Evolutionary conservation across 2,888 invertebrate species (phyloP).

Genomic region (Nycteola revayana): DNA sequence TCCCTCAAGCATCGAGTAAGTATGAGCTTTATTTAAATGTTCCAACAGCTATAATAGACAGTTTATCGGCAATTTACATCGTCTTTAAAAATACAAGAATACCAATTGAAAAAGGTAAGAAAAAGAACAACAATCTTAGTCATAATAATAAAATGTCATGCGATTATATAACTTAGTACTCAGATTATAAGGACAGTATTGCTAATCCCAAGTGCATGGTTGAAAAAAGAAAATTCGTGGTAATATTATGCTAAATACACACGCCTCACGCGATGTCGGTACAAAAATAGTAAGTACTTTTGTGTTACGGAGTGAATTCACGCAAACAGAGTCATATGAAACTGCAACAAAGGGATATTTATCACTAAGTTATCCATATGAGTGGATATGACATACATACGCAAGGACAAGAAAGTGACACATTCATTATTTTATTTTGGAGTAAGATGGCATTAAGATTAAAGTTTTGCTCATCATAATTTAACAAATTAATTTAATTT

Average conservation of each 20-base stretch:
- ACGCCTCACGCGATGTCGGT: conserved; percentile 58
- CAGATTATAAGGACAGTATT: conserved; percentile 18
- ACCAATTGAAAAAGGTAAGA: conserved; percentile 34
- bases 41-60: conserved; percentile 13
- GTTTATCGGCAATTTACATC: conserved; percentile 28
- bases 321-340: conserved; percentile 53
- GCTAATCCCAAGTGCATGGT: conserved; percentile 12
- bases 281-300: conserved; percentile 39
- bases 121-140: conserved; percentile 15
- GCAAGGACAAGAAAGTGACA: no score
- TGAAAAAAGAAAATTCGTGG: conserved; percentile 34
- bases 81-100: conserved; percentile 22
- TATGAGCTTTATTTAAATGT: conserved; percentile 13
- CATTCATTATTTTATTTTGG: no score
- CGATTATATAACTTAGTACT: conserved; percentile 15
- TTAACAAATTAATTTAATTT: no score
- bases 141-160: conserved; percentile 6
- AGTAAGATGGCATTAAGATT: no score
- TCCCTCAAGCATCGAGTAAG: no score
- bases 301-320: conserved; percentile 49
- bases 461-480: no score
- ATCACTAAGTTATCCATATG: no score
- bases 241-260: conserved; percentile 54
- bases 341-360: conserved; percentile 23
- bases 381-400: no score